Evolutionary conservation across 2,888 invertebrate species (phyloP).

Genomic region (Helobdella robusta): DNA sequence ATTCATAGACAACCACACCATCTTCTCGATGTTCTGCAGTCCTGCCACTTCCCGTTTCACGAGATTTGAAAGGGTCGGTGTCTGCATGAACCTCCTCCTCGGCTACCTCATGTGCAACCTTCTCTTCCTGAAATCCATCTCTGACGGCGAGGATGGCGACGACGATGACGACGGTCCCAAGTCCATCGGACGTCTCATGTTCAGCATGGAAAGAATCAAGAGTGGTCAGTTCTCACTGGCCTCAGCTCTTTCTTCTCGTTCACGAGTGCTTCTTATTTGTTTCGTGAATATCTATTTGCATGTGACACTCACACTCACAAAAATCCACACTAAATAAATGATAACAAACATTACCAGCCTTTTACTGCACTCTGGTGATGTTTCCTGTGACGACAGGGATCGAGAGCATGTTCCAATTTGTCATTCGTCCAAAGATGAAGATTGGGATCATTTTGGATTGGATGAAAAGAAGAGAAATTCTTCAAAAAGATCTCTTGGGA

Average conservation of each 20-base stretch:
- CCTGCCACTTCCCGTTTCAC: conserved; percentile 19
- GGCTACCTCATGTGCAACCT: conserved; percentile 26
- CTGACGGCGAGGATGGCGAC: neutral
- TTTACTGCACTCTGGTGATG: conserved; percentile 20
- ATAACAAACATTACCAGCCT: neutral
- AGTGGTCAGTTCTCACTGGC: neutral
- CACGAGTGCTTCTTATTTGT: neutral
- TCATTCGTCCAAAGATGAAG: conserved; percentile 10
- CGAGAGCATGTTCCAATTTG: conserved; percentile 15
- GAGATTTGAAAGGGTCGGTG: conserved; percentile 19
- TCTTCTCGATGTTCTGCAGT: conserved; percentile 21
- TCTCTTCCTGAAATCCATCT: conserved; percentile 8
- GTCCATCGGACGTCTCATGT: conserved; percentile 12
- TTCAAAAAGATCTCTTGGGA: too few relatives aligned
- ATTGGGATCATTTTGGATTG: conserved; percentile 21
- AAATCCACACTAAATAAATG: neutral
- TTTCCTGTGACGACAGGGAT: conserved; percentile 22
- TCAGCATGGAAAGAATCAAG: conserved; percentile 7
- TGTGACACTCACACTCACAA: too few relatives aligned
- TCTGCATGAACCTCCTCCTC: conserved; percentile 20
- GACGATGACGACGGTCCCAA: neutral
- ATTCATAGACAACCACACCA: conserved; percentile 23
- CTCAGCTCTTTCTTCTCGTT: neutral
- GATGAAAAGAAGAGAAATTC: neutral
- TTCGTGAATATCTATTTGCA: too few relatives aligned